Percentiles rank a stretch among this genome's conserved stretches.
These are phyloP conservation scores for Sarcophaga bullata DNA, from an alignment of 1,140 invertebrate species.

Conservation along the genomic window DNA sequence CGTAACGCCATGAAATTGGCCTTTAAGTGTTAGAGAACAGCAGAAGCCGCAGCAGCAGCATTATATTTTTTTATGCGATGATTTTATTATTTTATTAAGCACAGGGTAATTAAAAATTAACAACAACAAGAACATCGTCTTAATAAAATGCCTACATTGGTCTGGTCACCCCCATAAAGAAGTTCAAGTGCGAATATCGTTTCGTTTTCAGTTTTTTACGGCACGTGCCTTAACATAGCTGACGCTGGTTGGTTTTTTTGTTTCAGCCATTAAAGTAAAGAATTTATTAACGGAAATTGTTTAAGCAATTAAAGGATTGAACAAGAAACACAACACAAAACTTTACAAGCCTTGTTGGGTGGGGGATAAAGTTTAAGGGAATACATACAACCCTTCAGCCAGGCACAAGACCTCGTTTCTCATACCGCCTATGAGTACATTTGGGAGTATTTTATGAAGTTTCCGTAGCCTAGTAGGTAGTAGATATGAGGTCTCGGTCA, in stretches of 20 bases:
- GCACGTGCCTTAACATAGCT: constrained; percentile 6
- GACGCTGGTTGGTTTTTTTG: not conserved
- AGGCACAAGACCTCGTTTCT: too few species aligned
- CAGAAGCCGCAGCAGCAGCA: too few species aligned
- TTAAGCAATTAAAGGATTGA: not conserved
- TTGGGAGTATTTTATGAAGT: too few species aligned
- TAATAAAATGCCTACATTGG: not conserved
- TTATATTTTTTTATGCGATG: too few species aligned
- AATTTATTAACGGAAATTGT: constrained; percentile 1
- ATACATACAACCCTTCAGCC: not conserved
- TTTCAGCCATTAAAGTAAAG: constrained; percentile 17
- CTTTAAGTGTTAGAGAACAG: too few species aligned
- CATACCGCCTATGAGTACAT: too few species aligned
- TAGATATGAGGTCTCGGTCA: too few species aligned
- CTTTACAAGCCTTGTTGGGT: not conserved
- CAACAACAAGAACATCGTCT: not conserved
- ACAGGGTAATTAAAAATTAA: constrained; percentile 2
- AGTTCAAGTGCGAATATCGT: not conserved
- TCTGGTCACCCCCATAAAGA: not conserved
- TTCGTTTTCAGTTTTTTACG: constrained; percentile 13
- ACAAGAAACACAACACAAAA: constrained; percentile 1
- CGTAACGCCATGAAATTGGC: too few species aligned
- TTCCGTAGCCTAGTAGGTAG: too few species aligned
- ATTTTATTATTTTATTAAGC: not conserved
- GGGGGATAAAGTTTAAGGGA: not conserved